Evolutionary conservation across 2,113 vertebrate genomes (phyloP), one percentile per base, ranked within the genome.

Genomic region (Paedocypris sp.): DNA sequence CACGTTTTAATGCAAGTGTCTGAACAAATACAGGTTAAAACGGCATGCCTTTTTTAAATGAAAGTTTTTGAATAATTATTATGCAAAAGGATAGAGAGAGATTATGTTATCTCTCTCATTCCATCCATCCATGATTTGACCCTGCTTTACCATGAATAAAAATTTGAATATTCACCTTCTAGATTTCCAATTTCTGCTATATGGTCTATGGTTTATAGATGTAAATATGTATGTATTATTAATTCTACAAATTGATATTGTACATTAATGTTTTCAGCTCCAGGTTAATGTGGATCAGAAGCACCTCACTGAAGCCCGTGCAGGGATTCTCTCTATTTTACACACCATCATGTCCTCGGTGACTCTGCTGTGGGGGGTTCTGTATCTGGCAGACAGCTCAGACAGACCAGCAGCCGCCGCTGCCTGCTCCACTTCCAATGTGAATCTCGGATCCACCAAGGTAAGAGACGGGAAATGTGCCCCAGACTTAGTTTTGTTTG

Each of bases 321-420:
- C 88, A 42, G 93, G 93, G 9, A 96, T 97, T 70, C 86, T 99
- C 0, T 98, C 92, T 10, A 93, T 98, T 68, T 87, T 98, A 54
- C 93, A 94, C 70, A 92, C 94, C 79, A 97, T 99, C 73, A 92
- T 99, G 92, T 92, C 93, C 2, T 97, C 95, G 0, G 95, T 98
- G 74, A 96, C 94, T 0, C 73, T 95, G 63, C 85, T 99, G 19
- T 99, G 94, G 94, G 95, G 90, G 46, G 76, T 96, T 25, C 84
- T 99, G 41, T 89, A 92, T 60, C 89, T 91, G 69, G 92, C 88
- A 2, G 95, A 99, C 75, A 89, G 75, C 74, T 90, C 93, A 0
- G 95, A 98, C 69, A 91, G 88, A 71, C 88, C 87, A 28, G 20
- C 80, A 19, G 70, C 80, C 42, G 89, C 87, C 12, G 88, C 89